Base-by-base conservation (phyloP, 2,888 invertebrate species). In the Polydrusus tereticollis region DNA sequence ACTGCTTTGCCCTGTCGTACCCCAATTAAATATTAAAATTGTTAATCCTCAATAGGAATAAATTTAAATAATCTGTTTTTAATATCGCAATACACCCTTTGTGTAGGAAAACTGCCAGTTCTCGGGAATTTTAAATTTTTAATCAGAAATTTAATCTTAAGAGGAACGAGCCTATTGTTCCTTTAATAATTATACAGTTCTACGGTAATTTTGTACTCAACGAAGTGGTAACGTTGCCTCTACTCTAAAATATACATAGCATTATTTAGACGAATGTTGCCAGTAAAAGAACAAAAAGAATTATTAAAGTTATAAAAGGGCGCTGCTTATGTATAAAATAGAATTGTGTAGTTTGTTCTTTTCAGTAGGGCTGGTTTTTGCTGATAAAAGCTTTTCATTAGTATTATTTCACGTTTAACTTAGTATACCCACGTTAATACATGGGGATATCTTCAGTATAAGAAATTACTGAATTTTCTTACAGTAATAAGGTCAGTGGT, bases 21-120 rank as follows among this genome's bases (percentile, higher is more conserved):
- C 33, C 41, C 43, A 69, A 62, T 69, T 69, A 57, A 63, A 60
- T 69, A 64, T 65, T 43, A 50, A 59, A 72, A 63, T 59, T 64
- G 36, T 72, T 36, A 62, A 59, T 57, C 43, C 14, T 55, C 47
- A 57, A 69, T 21, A 26, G 33, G 64, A 69, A 72, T 69, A 69
- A 72, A 72, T 69, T 72, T 72, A 64, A 69, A 72, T 72, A 69
- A 72, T 69, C 58, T 69, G 64, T 72, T 72, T 72, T 72, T 72
- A 72, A 72, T 72, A 69, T 62, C 23, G 64, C 68, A 64, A 50
- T 60, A 52, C 43, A 66, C 66, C 59, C 60, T 72, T 72, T 60
- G 55, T 59, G 67, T 47, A 26, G 60, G 43, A 47, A 69, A 55
- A 69, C 41, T 63, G 69, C 63, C 45, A 20, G 66, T 47, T 26